A percentile compares a stretch with the other conserved stretches of the same genome.
Conservation (phyloP, 2,113 vertebrate species). For the Forbesichthys agassizii region DNA sequence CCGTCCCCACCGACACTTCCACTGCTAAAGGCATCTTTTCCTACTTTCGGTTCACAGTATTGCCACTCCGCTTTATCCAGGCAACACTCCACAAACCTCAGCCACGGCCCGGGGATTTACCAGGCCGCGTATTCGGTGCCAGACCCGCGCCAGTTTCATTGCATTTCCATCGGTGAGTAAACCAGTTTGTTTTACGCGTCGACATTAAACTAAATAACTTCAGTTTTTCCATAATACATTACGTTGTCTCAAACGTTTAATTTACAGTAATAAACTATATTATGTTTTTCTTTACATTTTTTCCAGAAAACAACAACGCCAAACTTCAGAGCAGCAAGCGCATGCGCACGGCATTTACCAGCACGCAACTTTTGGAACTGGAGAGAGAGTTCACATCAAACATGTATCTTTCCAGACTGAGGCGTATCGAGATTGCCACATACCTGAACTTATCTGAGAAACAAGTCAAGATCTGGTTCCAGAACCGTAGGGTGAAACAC, state of each 20-base stretch:
- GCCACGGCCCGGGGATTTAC: slow-evolving; percentile 88
- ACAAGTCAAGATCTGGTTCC: slow-evolving; percentile 99
- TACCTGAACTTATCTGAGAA: slow-evolving; percentile 99
- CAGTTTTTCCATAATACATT: not conserved
- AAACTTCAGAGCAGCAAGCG: slow-evolving; percentile 97
- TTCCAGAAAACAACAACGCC: slow-evolving; percentile 84
- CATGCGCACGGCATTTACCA: slow-evolving; percentile 99
- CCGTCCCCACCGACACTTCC: slow-evolving; percentile 88
- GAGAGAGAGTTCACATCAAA: slow-evolving; percentile 98
- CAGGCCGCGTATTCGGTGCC: slow-evolving; percentile 90
- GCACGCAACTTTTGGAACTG: slow-evolving; percentile 96
- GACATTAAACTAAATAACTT: too few species aligned
- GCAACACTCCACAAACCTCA: slow-evolving; percentile 83
- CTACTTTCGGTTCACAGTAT: slow-evolving; percentile 90
- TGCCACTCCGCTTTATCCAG: slow-evolving; percentile 89
- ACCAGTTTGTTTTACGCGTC: not conserved
- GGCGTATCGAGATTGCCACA: slow-evolving; percentile 98
- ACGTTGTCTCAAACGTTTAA: not conserved
- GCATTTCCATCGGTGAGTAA: slow-evolving; percentile 94
- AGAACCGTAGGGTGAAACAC: slow-evolving; percentile 98
- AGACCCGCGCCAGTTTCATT: slow-evolving; percentile 96
- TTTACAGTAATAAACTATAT: not conserved
- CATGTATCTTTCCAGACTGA: slow-evolving; percentile 97
- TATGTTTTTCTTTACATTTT: not conserved
- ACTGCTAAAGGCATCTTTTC: slow-evolving; percentile 93